Evolutionary conservation across 2,888 invertebrate species (phyloP).

Genomic region (Hirtodrosophila histrioides): DNA sequence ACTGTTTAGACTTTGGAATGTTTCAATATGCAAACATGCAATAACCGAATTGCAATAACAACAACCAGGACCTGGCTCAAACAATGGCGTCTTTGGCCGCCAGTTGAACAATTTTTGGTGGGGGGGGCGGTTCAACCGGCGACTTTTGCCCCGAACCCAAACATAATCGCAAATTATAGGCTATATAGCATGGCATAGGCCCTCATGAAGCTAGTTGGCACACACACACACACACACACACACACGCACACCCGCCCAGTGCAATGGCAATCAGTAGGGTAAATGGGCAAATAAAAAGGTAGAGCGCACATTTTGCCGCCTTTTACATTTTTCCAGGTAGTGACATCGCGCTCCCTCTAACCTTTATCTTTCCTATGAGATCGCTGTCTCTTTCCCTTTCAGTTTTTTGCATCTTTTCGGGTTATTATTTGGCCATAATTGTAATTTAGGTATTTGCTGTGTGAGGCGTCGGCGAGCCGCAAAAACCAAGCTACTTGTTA

Average conservation of each 20-base stretch:
- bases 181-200: constrained; percentile 61
- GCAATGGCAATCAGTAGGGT: constrained; percentile 19
- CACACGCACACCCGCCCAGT: constrained; percentile 23
- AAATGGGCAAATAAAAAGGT: constrained; percentile 48
- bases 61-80: constrained; percentile 39
- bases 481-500: constrained; percentile 68
- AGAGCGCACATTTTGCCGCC: constrained; percentile 39
- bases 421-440: constrained; percentile 77
- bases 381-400: not conserved
- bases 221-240: constrained; percentile 22
- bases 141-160: constrained; percentile 46
- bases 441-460: constrained; percentile 76
- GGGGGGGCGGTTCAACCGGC: constrained; percentile 13
- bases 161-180: constrained; percentile 79
- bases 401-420: constrained; percentile 67
- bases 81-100: constrained; percentile 49
- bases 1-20: constrained; percentile 55
- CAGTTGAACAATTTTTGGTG: constrained; percentile 22
- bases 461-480: constrained; percentile 55
- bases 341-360: constrained; percentile 10
- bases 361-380: no score
- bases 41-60: constrained; percentile 71
- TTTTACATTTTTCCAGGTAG: constrained; percentile 64
- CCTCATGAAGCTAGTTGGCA: constrained; percentile 60
- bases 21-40: constrained; percentile 77